These are phyloP conservation scores for Myiotriccus ornatus DNA, from an alignment of 2,797 vertebrate genomes.

Conservation along the genomic window DNA sequence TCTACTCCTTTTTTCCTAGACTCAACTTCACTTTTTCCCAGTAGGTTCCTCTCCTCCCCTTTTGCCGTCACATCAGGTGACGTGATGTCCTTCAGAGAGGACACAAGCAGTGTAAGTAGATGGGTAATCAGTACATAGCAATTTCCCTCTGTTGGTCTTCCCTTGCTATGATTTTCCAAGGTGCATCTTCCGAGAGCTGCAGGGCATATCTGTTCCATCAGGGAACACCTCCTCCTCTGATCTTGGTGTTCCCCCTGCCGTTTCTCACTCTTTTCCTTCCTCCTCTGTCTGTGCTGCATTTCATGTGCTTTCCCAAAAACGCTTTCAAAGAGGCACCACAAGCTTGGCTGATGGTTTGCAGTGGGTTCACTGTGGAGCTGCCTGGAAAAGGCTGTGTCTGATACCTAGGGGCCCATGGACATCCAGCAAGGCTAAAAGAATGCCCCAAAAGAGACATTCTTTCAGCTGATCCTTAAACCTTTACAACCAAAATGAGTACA, in stretches of 20 bases:
- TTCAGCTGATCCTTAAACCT: not conserved
- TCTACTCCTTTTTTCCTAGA: accelerated
- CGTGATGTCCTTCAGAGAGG: not conserved
- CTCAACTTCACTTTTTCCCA: not conserved
- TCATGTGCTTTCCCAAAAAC: not conserved
- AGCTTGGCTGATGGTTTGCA: accelerated
- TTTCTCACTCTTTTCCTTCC: not conserved
- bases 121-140: accelerated
- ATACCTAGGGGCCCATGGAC: accelerated
- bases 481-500: not conserved
- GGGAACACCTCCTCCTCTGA: not conserved
- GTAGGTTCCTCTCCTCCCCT: accelerated
- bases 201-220: not conserved
- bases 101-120: accelerated
- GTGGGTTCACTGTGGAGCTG: accelerated
- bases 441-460: not conserved
- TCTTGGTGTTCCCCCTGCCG: not conserved
- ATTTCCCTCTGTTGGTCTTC: not conserved
- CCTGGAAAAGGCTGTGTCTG: not conserved
- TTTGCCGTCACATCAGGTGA: not conserved
- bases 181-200: not conserved
- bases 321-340: not conserved
- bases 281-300: not conserved
- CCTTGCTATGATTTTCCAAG: not conserved
- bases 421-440: not conserved